Conservation (phyloP, 2,113 vertebrate species). For the Hypanus sabinus region DNA sequence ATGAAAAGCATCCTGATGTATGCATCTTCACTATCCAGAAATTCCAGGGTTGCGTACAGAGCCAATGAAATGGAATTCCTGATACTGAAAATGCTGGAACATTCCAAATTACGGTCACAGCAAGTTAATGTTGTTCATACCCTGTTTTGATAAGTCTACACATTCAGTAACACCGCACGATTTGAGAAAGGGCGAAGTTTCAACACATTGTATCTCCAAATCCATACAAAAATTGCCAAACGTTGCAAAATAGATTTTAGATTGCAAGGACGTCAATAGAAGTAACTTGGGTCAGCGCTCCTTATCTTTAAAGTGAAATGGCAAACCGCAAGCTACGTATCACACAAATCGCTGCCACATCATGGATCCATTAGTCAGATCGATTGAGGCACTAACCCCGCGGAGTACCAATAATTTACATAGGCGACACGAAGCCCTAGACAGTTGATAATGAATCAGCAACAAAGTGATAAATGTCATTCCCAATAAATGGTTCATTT, state of each 20-base stretch:
- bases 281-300: too few species aligned
- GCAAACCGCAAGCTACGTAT: not conserved
- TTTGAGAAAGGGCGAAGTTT: not conserved
- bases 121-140: not conserved
- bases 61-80: not conserved
- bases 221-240: not conserved
- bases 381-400: not conserved
- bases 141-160: not conserved
- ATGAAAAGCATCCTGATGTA: too few species aligned
- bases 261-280: too few species aligned
- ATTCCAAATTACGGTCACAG: not conserved
- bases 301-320: not conserved
- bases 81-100: not conserved
- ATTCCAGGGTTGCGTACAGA: too few species aligned
- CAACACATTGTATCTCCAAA: too few species aligned
- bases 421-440: not conserved
- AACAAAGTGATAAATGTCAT: not conserved
- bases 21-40: too few species aligned
- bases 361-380: not conserved
- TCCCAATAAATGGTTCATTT: not conserved
- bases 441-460: not conserved
- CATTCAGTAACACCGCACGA: too few species aligned
- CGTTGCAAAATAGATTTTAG: not conserved
- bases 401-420: not conserved
- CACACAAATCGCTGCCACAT: not conserved